A percentile compares a stretch with the other conserved stretches of the same genome.
Conservation (phyloP, 2,888 invertebrate genomes). For the Cryptus armator region DNA sequence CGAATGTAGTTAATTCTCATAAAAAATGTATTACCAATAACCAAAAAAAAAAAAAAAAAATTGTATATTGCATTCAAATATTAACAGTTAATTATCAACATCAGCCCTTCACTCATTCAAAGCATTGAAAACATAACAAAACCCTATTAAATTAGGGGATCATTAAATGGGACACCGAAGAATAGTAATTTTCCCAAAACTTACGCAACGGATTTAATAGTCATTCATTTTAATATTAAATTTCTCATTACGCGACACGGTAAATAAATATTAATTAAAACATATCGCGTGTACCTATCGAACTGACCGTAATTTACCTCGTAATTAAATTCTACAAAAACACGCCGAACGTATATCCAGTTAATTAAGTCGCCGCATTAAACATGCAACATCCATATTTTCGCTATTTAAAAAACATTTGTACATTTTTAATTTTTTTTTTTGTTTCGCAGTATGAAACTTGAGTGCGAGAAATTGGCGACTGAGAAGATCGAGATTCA, state of each 20-base stretch:
- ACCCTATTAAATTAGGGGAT: neutral
- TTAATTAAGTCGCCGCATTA: neutral
- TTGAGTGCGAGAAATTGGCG: constrained; percentile 95
- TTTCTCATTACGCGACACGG: neutral
- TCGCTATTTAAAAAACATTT: no score
- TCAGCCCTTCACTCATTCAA: neutral
- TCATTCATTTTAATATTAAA: constrained; percentile 10
- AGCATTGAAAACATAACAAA: neutral
- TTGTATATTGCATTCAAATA: neutral
- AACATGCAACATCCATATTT: no score
- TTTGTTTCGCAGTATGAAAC: constrained; percentile 89
- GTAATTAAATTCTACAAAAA: constrained; percentile 2
- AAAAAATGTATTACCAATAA: no score
- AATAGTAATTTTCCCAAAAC: neutral
- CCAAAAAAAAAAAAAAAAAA: no score
- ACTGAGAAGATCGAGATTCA: constrained; percentile 96
- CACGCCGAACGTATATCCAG: neutral
- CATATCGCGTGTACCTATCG: neutral
- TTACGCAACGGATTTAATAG: neutral
- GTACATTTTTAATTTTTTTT: neutral
- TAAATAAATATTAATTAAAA: constrained; percentile 1
- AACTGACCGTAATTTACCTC: neutral
- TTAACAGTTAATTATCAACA: neutral
- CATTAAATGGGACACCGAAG: neutral
- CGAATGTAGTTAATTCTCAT: neutral